phyloP scores from a whole-genome alignment of 2,888 invertebrate genomes.

The Pelosia muscerda region DNA sequence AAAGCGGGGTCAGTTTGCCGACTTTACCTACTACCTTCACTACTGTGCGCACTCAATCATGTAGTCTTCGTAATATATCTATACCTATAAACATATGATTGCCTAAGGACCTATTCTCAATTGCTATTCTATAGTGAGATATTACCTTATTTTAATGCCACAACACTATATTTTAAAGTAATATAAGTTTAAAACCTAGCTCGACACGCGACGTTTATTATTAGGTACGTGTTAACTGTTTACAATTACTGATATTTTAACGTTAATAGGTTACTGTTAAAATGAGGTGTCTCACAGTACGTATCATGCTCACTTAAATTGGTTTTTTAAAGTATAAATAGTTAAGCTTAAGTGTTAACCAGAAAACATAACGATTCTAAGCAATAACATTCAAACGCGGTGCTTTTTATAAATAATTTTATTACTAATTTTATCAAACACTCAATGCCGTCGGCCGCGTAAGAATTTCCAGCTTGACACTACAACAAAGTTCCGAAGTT shows the following conservation, averaged over 20 bases:
- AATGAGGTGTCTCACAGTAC: conserved; percentile 11
- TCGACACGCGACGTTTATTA: background rate
- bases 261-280: conserved; percentile 9
- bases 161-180: background rate
- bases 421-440: conserved; percentile 18
- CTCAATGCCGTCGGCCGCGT: background rate
- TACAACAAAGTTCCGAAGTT: conserved; percentile 18
- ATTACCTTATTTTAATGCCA: background rate
- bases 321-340: conserved; percentile 13
- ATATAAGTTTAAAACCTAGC: background rate
- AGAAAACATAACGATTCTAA: conserved; percentile 24
- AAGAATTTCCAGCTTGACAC: conserved; percentile 30
- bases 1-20: no score
- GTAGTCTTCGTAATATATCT: background rate
- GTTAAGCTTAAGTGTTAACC: conserved; percentile 12
- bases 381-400: conserved; percentile 16
- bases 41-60: background rate
- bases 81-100: no score
- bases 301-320: conserved; percentile 19
- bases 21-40: no score
- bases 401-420: conserved; percentile 19
- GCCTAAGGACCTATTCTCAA: no score
- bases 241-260: conserved; percentile 6
- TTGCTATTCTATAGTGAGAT: no score
- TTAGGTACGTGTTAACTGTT: background rate